phyloP scores from a whole-genome alignment of 2,797 vertebrate species.

The Neostethus bicornis region DNA sequence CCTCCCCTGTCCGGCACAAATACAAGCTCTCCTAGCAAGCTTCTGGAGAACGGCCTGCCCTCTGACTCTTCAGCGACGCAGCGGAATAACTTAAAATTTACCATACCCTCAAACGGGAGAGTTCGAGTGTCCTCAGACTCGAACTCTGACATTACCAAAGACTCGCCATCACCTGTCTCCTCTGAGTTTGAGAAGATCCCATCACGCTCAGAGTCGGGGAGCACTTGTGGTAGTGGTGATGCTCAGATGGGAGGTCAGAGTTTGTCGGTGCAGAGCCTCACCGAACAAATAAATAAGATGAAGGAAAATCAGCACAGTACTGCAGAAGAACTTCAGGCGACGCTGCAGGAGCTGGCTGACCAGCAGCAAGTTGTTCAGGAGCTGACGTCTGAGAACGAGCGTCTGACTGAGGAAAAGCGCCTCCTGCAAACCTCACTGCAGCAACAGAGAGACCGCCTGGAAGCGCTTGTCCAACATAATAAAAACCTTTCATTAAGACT shows the following conservation, averaged over 20 bases:
- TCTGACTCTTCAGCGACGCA: constrained; percentile 58
- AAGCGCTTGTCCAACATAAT: constrained; percentile 90
- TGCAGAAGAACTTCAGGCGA: constrained; percentile 94
- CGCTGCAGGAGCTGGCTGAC: constrained; percentile 93
- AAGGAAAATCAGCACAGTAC: constrained; percentile 98
- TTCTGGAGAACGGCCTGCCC: constrained; percentile 64
- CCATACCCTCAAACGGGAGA: constrained; percentile 73
- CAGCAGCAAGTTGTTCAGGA: constrained; percentile 97
- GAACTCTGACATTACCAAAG: constrained; percentile 89
- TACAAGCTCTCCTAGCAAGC: constrained; percentile 67
- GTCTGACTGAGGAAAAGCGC: constrained; percentile 88
- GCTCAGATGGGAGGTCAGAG: constrained; percentile 67
- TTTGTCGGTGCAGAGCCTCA: constrained; percentile 88
- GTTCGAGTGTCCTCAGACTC: constrained; percentile 86
- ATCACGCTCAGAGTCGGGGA: constrained; percentile 82
- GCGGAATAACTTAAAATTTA: constrained; percentile 37
- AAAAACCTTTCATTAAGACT: constrained; percentile 84
- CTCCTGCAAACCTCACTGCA: constrained; percentile 90
- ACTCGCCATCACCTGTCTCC: constrained; percentile 88
- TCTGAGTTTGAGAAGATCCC: constrained; percentile 93
- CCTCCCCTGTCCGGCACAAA: constrained; percentile 80
- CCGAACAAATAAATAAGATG: constrained; percentile 93
- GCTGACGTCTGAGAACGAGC: constrained; percentile 93
- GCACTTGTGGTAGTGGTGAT: constrained; percentile 73
- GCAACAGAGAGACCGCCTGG: constrained; percentile 89